Base-by-base conservation (phyloP, 2,113 vertebrate species). In the Toxotes jaculatrix region DNA sequence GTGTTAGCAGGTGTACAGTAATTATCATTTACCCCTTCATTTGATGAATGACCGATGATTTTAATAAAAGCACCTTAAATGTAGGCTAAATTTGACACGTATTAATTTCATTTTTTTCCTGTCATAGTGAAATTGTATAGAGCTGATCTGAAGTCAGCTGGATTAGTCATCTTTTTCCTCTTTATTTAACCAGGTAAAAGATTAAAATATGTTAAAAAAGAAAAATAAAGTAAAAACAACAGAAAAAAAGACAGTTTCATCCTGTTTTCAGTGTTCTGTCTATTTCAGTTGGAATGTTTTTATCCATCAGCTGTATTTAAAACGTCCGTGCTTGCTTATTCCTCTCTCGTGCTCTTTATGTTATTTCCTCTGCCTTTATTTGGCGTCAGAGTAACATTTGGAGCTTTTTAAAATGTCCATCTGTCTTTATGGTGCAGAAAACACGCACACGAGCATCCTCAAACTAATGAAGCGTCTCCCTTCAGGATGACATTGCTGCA, bases 401-500 rank as follows among this genome's bases (percentile, higher is more conserved):
- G 19, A 77, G 49, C 70, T 1, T 27, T 38, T 8, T 45, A n/a
- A 84, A 65, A 55, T 6, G 38, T n/a, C 51, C 63, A 32, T 77
- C 38, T 77, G 49, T 67, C 34, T 63, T 60, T 31, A 40, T 38
- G 40, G 72, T 32, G 3, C 69, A 57, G 71, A 11, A 72, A 77
- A 60, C 23, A 34, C 2, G 7, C 74, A 65, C 75, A 43, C 0
- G n/a, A 72, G 61, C 70, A 40, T 85, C 82, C 65, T 66, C 38
- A 19, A 7, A 56, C 76, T 73, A 77, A 89, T 69, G 83, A 82
- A 68, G 86, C 75, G 1, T 82, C 74, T 78, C 71, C 60, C 74
- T 47, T 45, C 85, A 78, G 80, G 79, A 68, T 17, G 27, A 67
- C 83, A n/a, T 7, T 59, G 77, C 83, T 75, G 88, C 87, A 63